Conservation (phyloP, 1,140 invertebrate genomes). For the Drosophila miranda region DNA sequence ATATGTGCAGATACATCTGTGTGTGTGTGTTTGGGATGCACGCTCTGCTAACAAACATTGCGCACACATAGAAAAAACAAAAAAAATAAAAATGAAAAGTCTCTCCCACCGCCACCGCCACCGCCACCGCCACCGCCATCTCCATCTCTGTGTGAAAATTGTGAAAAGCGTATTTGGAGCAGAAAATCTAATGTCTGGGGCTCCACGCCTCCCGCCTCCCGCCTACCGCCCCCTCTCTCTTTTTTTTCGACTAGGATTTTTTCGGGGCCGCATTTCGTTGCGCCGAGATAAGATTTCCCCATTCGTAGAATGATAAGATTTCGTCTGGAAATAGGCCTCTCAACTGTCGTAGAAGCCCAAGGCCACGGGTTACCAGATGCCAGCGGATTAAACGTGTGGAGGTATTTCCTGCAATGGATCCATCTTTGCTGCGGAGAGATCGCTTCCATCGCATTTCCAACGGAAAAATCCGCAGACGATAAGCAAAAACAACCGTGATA, state of each 20-base stretch:
- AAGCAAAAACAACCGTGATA: no score
- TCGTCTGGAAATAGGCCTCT: no score
- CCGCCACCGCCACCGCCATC: slow-evolving; percentile 2
- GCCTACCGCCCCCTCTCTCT: background rate
- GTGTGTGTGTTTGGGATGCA: slow-evolving; percentile 38
- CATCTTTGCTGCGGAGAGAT: no score
- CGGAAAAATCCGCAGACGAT: no score
- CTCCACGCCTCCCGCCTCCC: background rate
- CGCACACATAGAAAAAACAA: slow-evolving; percentile 52
- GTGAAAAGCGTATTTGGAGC: slow-evolving; percentile 78
- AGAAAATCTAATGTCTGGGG: slow-evolving; percentile 74
- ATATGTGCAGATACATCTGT: slow-evolving; percentile 21
- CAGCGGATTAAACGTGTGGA: no score
- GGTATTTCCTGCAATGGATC: no score
- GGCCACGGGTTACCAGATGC: no score
- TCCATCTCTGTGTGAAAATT: slow-evolving; percentile 58
- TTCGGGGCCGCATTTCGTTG: slow-evolving; percentile 11
- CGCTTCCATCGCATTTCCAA: no score
- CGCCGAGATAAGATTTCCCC: no score
- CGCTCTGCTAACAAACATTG: slow-evolving; percentile 66
- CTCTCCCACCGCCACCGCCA: slow-evolving; percentile 20
- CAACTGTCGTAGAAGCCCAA: no score
- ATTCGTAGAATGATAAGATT: no score
- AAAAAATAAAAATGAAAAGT: slow-evolving; percentile 57
- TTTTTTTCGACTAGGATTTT: slow-evolving; percentile 8